These are phyloP conservation scores for Caradrina clavipalpis DNA, from an alignment of 2,888 invertebrate genomes.

Conservation along the genomic window DNA sequence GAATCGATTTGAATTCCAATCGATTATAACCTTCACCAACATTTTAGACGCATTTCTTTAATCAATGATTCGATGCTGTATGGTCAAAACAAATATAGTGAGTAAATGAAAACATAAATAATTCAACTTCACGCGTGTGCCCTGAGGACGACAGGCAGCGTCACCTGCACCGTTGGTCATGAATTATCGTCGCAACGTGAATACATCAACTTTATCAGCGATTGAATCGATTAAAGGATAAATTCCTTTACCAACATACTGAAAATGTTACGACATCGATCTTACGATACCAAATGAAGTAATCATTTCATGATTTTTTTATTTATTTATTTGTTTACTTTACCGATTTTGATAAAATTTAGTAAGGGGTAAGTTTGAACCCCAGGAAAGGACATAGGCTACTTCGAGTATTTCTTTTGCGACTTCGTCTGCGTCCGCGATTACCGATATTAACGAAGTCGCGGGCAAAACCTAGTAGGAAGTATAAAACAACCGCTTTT, in stretches of 20 bases:
- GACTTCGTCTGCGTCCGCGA: too few relatives aligned
- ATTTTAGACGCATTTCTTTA: neutral
- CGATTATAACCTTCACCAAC: too few relatives aligned
- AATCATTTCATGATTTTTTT: neutral
- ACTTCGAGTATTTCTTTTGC: too few relatives aligned
- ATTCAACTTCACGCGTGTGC: conserved; percentile 23
- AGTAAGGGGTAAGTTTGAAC: too few relatives aligned
- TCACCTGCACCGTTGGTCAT: conserved; percentile 13
- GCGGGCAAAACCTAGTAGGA: too few relatives aligned
- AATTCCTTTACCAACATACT: neutral
- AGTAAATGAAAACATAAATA: conserved; percentile 25
- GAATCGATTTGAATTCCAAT: neutral
- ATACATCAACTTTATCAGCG: conserved; percentile 21
- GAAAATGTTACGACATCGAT: neutral
- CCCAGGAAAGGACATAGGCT: too few relatives aligned
- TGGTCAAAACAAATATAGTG: conserved; percentile 6
- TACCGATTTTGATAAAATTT: too few relatives aligned
- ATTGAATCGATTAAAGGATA: conserved; percentile 18
- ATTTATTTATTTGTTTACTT: too few relatives aligned
- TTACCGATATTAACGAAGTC: too few relatives aligned
- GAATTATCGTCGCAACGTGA: conserved; percentile 25
- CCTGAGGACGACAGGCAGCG: conserved; percentile 14
- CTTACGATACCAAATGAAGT: neutral
- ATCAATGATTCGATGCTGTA: conserved; percentile 5
- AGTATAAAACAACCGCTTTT: too few relatives aligned